Conservation (phyloP, 2,797 vertebrate genomes). For the Malurus leucopterus region DNA sequence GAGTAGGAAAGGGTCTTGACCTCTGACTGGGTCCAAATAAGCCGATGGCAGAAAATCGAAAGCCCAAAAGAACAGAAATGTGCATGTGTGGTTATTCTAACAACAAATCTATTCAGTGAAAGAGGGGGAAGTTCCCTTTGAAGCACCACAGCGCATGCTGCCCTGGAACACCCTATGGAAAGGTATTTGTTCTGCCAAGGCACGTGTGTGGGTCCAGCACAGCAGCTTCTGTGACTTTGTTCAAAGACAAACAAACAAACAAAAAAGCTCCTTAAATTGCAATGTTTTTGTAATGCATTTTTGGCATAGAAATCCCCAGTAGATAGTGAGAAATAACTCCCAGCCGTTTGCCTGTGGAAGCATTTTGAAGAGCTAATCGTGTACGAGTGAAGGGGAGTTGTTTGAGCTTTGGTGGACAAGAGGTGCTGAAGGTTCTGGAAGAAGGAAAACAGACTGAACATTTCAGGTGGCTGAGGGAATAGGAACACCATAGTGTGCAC, state of each 20-base stretch:
- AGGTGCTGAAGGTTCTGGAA: not conserved
- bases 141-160: not conserved
- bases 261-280: not conserved
- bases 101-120: not conserved
- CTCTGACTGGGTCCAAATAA: not conserved
- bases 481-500: not conserved
- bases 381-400: not conserved
- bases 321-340: not conserved
- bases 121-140: not conserved
- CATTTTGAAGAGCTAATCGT: not conserved
- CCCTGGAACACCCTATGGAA: slow-evolving; percentile 11
- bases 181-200: not conserved
- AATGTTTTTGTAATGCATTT: not conserved
- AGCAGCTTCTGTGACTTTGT: not conserved
- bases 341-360: not conserved
- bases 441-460: not conserved
- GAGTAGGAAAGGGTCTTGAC: not conserved
- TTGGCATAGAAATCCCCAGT: not conserved
- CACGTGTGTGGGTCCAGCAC: not conserved
- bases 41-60: slow-evolving; percentile 34
- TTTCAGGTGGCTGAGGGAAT: not conserved
- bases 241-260: not conserved
- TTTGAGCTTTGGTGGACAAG: not conserved
- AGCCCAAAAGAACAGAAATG: slow-evolving; percentile 27
- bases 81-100: not conserved